These are phyloP conservation scores for Himantopus leucocephalus DNA, from an alignment of 2,113 vertebrate genomes.

Conservation along the genomic window DNA sequence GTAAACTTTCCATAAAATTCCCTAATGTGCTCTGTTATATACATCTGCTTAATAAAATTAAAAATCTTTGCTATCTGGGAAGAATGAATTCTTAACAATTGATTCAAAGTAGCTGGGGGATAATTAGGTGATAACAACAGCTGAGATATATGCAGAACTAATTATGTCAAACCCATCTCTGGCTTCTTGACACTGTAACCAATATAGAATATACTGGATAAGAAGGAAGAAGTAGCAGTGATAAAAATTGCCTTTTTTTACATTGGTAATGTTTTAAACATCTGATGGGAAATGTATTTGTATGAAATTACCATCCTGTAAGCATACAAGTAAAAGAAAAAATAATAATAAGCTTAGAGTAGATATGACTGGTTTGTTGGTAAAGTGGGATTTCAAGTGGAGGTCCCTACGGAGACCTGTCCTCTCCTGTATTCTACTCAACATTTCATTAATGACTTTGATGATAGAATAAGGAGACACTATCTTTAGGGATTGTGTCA, in stretches of 20 bases:
- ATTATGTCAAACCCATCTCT: not conserved
- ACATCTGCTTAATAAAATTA: not conserved
- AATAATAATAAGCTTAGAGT: not conserved
- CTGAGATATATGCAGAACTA: conserved; percentile 8
- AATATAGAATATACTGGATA: not conserved
- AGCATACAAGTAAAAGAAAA: not conserved
- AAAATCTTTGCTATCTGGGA: not conserved
- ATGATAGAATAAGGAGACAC: not conserved
- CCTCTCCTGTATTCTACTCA: not conserved
- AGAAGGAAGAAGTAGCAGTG: not conserved
- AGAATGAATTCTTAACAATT: not conserved
- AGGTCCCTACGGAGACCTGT: not conserved
- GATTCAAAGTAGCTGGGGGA: not conserved
- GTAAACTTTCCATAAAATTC: not conserved
- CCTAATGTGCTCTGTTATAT: not conserved
- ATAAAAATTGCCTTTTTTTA: not conserved
- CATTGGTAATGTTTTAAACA: not conserved
- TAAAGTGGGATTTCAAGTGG: not conserved
- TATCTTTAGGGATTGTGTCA: not conserved
- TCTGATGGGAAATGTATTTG: not conserved
- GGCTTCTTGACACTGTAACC: not conserved
- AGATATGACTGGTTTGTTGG: not conserved
- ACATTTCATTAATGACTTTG: not conserved
- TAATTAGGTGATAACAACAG: conserved; percentile 9
- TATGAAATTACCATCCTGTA: not conserved